Evolutionary conservation across 2,113 vertebrate species (phyloP).

Genomic region (Toxotes chatareus): DNA sequence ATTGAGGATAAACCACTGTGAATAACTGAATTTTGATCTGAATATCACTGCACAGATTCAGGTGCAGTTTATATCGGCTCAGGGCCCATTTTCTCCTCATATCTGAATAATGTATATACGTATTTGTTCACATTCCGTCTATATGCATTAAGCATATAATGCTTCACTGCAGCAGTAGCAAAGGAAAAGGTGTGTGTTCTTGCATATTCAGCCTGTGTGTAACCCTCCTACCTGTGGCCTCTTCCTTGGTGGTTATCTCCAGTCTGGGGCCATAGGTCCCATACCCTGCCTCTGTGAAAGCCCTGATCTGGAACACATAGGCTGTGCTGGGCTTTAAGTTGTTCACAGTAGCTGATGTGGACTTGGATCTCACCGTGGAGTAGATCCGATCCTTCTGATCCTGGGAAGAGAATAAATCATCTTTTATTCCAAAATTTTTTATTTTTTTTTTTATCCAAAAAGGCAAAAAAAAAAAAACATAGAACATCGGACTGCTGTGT

Average conservation of each 20-base stretch:
- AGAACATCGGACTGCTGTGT: neutral
- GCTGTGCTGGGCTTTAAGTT: slow-evolving; percentile 97
- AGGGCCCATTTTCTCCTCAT: neutral
- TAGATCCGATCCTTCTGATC: slow-evolving; percentile 97
- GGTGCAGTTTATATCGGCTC: neutral
- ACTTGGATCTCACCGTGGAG: slow-evolving; percentile 95
- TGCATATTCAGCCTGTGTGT: neutral
- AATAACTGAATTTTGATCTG: neutral
- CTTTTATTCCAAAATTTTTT: neutral
- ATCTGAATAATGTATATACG: neutral
- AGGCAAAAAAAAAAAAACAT: neutral
- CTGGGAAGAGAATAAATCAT: slow-evolving; percentile 77
- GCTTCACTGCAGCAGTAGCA: neutral
- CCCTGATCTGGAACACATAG: slow-evolving; percentile 98
- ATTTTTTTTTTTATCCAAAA: neutral
- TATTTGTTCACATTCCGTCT: neutral
- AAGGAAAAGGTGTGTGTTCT: neutral
- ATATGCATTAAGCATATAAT: neutral
- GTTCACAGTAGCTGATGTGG: slow-evolving; percentile 94
- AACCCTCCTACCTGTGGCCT: slow-evolving; percentile 90
- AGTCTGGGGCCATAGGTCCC: slow-evolving; percentile 95
- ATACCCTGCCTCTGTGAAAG: slow-evolving; percentile 96
- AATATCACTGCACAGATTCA: neutral
- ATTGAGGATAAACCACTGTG: neutral
- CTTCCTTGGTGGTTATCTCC: slow-evolving; percentile 96